phyloP scores from a whole-genome alignment of 2,113 vertebrate genomes.

The Crocuta crocuta region DNA sequence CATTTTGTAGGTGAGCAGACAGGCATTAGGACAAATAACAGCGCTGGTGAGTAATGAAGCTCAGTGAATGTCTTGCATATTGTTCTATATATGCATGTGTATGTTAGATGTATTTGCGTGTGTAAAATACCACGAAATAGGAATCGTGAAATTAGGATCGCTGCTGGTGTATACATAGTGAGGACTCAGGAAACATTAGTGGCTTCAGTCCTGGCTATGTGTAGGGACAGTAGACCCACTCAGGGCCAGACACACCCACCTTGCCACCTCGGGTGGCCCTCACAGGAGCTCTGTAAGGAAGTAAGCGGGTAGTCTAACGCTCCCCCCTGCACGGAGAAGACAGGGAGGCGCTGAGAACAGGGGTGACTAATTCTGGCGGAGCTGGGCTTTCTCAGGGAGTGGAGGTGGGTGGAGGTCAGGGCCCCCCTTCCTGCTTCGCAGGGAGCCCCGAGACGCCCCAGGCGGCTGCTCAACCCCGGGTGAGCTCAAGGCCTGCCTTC shows the following conservation, averaged over 20 bases:
- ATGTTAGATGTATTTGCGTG: not conserved
- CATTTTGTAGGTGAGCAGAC: not conserved
- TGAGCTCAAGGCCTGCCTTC: not conserved
- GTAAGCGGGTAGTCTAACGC: not conserved
- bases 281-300: not conserved
- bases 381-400: not conserved
- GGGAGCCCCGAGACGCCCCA: accelerated
- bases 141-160: not conserved
- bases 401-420: too few species aligned
- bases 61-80: not conserved
- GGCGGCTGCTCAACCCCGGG: not conserved
- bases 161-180: not conserved
- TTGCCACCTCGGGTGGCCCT: accelerated
- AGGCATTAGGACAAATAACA: not conserved
- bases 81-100: too few species aligned
- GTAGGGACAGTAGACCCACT: accelerated
- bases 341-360: not conserved
- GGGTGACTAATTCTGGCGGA: accelerated
- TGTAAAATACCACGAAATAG: not conserved
- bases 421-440: not conserved
- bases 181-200: not conserved
- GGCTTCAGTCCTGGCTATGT: not conserved
- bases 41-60: not conserved
- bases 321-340: accelerated
- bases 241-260: accelerated